These are phyloP conservation scores for Melieria picta DNA, from an alignment of 2,888 invertebrate genomes.

Conservation along the genomic window DNA sequence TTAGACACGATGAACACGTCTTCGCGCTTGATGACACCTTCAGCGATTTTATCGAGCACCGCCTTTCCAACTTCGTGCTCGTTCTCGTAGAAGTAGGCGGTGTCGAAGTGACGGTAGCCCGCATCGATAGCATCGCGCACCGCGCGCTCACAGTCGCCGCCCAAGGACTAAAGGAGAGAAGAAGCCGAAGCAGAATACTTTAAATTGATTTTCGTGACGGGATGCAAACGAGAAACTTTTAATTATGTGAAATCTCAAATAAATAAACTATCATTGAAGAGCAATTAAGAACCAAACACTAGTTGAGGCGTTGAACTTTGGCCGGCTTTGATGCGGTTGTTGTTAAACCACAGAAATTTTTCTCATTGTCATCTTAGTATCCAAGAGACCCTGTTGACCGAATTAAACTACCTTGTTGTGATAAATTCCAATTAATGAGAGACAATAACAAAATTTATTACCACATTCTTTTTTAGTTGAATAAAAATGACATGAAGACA, in stretches of 20 bases:
- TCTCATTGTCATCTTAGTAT: too few relatives aligned
- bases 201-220: too few relatives aligned
- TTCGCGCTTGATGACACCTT: slow-evolving; percentile 65
- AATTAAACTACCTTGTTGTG: too few relatives aligned
- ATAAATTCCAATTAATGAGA: too few relatives aligned
- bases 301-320: neutral
- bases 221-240: slow-evolving; percentile 3
- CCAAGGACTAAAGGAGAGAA: slow-evolving; percentile 51
- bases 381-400: too few relatives aligned
- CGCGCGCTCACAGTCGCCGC: slow-evolving; percentile 60
- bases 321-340: too few relatives aligned
- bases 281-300: neutral
- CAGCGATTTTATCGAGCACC: slow-evolving; percentile 63
- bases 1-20: slow-evolving; percentile 64
- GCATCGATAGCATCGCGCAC: slow-evolving; percentile 67
- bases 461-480: too few relatives aligned
- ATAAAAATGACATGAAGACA: too few relatives aligned
- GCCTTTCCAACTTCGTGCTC: slow-evolving; percentile 66
- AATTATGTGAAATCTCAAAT: neutral
- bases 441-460: too few relatives aligned
- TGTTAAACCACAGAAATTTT: too few relatives aligned
- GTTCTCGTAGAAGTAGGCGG: slow-evolving; percentile 68
- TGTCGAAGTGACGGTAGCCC: slow-evolving; percentile 70
- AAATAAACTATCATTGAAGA: slow-evolving; percentile 20
- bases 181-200: neutral